Conservation (phyloP, 2,888 invertebrate species). For the Nasonia oneida region DNA sequence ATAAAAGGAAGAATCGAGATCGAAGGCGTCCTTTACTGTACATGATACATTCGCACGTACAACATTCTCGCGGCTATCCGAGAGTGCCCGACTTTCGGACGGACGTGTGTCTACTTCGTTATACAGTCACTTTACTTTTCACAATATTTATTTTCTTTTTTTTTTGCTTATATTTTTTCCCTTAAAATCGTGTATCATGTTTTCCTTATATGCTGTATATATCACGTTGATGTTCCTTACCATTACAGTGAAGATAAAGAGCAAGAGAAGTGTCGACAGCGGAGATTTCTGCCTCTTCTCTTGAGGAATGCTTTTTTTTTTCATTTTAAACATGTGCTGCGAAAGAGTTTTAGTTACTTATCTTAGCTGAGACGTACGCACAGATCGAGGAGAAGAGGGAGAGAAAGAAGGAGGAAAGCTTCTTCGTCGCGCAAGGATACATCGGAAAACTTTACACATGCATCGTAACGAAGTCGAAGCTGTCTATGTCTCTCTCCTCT, state of each 20-base stretch:
- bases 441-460: neutral
- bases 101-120: slow-evolving; percentile 66
- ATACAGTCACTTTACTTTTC: slow-evolving; percentile 3
- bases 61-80: slow-evolving; percentile 50
- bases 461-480: neutral
- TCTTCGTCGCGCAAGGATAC: neutral
- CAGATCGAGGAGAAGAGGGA: neutral
- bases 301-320: slow-evolving; percentile 23
- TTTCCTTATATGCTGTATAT: slow-evolving; percentile 46
- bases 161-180: neutral
- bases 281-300: slow-evolving; percentile 41
- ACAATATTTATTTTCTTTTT: neutral
- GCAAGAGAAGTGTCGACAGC: slow-evolving; percentile 43
- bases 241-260: slow-evolving; percentile 63
- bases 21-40: slow-evolving; percentile 6
- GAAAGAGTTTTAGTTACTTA: slow-evolving; percentile 9
- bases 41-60: slow-evolving; percentile 9
- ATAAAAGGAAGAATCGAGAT: slow-evolving; percentile 25
- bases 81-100: slow-evolving; percentile 71
- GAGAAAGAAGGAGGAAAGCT: neutral
- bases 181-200: slow-evolving; percentile 10
- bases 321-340: slow-evolving; percentile 11
- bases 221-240: slow-evolving; percentile 63
- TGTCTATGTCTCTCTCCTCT: neutral
- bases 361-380: neutral